Percentiles rank a stretch among this genome's conserved stretches.
Conservation (phyloP, 2,113 vertebrate genomes). For the Bujurquina vittata region DNA sequence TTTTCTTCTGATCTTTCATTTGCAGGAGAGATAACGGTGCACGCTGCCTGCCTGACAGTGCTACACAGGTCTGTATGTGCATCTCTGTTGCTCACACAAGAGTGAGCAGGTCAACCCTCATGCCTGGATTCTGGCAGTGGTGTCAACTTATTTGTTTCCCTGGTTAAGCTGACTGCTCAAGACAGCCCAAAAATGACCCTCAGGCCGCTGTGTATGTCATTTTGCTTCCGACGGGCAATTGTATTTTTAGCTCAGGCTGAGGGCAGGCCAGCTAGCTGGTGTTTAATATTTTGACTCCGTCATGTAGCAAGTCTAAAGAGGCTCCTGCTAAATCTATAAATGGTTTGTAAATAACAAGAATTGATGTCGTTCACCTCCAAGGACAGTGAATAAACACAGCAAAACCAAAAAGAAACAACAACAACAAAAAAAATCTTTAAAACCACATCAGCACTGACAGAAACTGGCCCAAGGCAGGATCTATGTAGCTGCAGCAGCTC, state of each 20-base stretch:
- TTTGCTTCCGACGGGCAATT: neutral
- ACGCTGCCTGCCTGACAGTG: neutral
- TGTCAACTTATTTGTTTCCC: neutral
- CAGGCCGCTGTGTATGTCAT: neutral
- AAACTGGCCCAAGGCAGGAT: slow-evolving; percentile 4
- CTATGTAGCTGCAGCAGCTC: slow-evolving; percentile 8
- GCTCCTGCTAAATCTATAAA: neutral
- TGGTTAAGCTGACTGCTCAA: neutral
- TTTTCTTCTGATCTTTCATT: neutral
- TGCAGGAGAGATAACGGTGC: neutral
- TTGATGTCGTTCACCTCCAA: slow-evolving; percentile 13
- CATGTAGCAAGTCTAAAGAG: neutral
- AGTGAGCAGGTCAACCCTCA: fast-evolving
- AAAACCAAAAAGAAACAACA: slow-evolving; percentile 8
- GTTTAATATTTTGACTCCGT: neutral
- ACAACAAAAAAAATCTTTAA: neutral
- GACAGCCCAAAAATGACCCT: neutral
- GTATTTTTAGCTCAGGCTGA: neutral
- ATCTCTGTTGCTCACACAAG: neutral
- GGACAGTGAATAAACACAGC: neutral
- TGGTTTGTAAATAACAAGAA: slow-evolving; percentile 19
- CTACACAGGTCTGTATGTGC: neutral
- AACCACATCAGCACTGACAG: neutral
- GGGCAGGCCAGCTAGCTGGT: neutral
- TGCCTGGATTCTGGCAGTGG: neutral